Evolutionary conservation across 1,140 invertebrate genomes (phyloP), one percentile per base, ranked within the genome.

Genomic region (Battus philenor): DNA sequence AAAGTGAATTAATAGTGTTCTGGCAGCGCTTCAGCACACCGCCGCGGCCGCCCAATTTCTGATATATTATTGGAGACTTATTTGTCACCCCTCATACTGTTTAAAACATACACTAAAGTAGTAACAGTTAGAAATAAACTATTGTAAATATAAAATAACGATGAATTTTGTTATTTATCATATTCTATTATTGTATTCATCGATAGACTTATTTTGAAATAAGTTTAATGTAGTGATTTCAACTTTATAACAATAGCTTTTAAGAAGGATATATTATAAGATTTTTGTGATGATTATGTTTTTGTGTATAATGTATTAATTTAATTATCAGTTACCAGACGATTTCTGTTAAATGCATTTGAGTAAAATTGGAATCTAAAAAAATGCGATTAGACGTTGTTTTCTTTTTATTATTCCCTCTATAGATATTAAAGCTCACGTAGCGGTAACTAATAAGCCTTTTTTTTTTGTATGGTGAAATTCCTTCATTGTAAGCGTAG

Each of bases 141-240:
- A 55, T 68, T 81, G 78, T 82, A 82, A 71, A 82, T 82, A 79
- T 65, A 69, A 69, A 69, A 69, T 64, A 59, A 73, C 59, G 63
- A 66, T 69, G 69, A 71, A 73, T 81, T 41, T 82, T 77, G 75
- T 82, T 82, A 81, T 81, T 77, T 79, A 77, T 72, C 71, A 77
- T 79, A 73, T 77, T 81, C 68, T 75, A 75, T 79, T 75, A 73
- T 71, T 59, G 71, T 75, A 77, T 56, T 69, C 66, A 68, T 75
- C 59, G 63, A 75, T 77, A 70, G 61, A 67, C 59, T 77, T 78
- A 73, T 76, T 74, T 74, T 73, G 47, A 64, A 66, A 77, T 79
- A 77, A 77, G 69, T 78, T 76, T 57, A 59, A 71, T 44, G 67
- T 82, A 79, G 73, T 47, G 60, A 71, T 75, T 75, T 68, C 61